Percentiles rank a stretch among this genome's conserved stretches.
Evolutionary conservation across 2,113 vertebrate species (phyloP).

Genomic region (Nesogale talazaci): DNA sequence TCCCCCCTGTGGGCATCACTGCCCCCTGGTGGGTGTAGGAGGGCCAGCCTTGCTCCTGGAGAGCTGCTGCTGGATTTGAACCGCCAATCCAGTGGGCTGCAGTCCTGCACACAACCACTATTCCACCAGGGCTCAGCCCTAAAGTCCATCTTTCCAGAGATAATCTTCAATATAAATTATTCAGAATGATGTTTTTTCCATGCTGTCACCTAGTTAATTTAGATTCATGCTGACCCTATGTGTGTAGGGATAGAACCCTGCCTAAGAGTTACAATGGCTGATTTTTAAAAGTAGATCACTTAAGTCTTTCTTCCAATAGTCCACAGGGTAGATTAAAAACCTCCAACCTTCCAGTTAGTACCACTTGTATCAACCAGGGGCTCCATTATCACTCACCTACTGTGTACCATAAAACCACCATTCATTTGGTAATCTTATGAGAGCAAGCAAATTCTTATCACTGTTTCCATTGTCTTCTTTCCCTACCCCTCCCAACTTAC

Average conservation of each 20-base stretch:
- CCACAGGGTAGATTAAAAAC: background rate
- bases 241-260: background rate
- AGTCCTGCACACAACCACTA: no score
- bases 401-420: background rate
- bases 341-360: background rate
- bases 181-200: slow-evolving; percentile 31
- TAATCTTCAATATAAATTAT: background rate
- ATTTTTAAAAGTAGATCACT: background rate
- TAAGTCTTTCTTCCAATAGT: background rate
- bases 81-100: no score
- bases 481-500: no score
- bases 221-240: background rate
- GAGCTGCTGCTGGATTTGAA: no score
- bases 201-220: background rate
- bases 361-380: background rate
- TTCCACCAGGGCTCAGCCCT: no score
- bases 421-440: slow-evolving; percentile 5
- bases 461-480: background rate
- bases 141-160: background rate
- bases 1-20: no score
- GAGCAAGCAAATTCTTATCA: background rate
- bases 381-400: slow-evolving; percentile 19
- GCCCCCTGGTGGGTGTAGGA: no score
- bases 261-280: background rate
- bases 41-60: no score